Percentiles rank a stretch among this genome's conserved stretches.
Conservation (phyloP, 2,113 vertebrate genomes). For the Galemys pyrenaicus region DNA sequence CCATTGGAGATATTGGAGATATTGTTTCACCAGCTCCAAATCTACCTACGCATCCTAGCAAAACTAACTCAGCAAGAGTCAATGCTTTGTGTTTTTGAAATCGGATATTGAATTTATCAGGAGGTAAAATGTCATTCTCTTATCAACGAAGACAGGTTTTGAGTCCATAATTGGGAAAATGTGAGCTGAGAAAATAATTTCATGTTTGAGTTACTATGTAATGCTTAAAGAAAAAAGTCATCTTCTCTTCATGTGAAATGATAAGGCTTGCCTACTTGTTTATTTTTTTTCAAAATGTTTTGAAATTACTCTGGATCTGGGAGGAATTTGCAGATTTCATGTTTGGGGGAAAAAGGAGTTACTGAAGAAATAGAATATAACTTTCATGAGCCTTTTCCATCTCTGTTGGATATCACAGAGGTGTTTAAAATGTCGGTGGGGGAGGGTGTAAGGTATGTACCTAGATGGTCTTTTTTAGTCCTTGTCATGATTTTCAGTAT, state of each 20-base stretch:
- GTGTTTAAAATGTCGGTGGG: not conserved
- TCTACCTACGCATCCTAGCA: not conserved
- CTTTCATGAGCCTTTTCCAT: not conserved
- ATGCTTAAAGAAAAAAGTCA: constrained; percentile 46
- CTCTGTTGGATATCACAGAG: not conserved
- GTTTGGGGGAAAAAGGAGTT: not conserved
- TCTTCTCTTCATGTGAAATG: constrained; percentile 41
- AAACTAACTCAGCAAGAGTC: not conserved
- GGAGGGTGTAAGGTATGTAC: not conserved
- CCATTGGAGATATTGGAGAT: constrained; percentile 1
- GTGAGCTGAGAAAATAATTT: constrained; percentile 61
- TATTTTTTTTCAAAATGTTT: constrained; percentile 65
- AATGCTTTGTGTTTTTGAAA: constrained; percentile 53
- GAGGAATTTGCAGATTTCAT: constrained; percentile 17
- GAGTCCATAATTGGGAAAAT: constrained; percentile 61
- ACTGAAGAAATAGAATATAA: not conserved
- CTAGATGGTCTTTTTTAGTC: not conserved
- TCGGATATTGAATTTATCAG: constrained; percentile 44
- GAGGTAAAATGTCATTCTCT: constrained; percentile 45
- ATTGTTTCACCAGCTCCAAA: not conserved
- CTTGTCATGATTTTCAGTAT: constrained; percentile 17
- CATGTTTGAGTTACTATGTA: constrained; percentile 61
- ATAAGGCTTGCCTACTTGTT: constrained; percentile 22
- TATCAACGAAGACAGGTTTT: constrained; percentile 61
- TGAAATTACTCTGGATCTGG: constrained; percentile 38